A percentile compares a stretch with the other conserved stretches of the same genome.
Evolutionary conservation across 2,113 vertebrate genomes (phyloP).

Genomic region (Dipodomys spectabilis): DNA sequence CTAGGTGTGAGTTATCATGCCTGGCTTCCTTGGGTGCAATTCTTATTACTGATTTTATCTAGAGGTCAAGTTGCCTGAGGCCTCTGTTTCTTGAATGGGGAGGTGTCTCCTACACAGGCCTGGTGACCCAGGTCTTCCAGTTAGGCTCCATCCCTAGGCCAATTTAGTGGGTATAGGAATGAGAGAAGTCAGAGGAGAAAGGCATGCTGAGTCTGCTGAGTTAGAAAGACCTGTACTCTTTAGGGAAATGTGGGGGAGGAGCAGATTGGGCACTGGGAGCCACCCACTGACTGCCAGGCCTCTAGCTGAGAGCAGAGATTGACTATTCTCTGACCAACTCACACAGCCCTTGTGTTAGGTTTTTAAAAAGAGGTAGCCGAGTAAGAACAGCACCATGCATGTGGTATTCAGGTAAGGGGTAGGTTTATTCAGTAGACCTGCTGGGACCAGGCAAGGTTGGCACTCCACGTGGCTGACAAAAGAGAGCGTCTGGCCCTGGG

Average conservation of each 20-base stretch:
- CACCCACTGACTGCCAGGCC: not conserved
- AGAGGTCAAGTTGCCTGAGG: no score
- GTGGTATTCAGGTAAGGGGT: no score
- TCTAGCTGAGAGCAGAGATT: not conserved
- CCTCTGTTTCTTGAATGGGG: not conserved
- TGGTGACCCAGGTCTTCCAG: not conserved
- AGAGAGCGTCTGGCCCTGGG: no score
- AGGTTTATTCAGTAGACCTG: no score
- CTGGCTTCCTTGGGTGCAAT: no score
- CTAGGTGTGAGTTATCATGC: no score
- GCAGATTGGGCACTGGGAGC: not conserved
- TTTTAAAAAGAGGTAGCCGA: no score
- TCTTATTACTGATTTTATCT: not conserved
- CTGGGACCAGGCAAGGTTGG: no score
- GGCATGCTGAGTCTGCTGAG: not conserved
- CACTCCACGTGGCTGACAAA: no score
- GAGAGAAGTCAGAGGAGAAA: not conserved
- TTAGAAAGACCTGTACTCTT: not conserved
- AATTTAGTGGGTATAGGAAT: not conserved
- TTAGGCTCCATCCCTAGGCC: not conserved
- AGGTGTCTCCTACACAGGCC: no score
- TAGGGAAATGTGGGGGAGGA: fast-evolving
- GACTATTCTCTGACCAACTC: not conserved
- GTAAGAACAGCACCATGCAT: no score
- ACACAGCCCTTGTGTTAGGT: no score